Percentiles rank a stretch among this genome's conserved stretches.
Evolutionary conservation across 1,140 invertebrate species (phyloP).

Genomic region (Hylaeus volcanicus): DNA sequence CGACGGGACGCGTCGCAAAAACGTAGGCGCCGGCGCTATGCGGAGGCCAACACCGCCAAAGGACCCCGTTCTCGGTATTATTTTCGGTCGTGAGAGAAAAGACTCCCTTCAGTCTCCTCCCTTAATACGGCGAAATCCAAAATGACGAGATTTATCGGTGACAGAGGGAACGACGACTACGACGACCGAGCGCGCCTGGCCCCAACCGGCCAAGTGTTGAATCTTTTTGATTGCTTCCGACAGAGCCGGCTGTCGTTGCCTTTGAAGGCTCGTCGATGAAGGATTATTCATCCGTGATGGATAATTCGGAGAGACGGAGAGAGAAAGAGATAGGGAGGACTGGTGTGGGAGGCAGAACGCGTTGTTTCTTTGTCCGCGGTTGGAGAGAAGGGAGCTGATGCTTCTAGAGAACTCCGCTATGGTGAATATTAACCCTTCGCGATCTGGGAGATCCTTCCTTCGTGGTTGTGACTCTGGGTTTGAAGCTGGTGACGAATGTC

Average conservation of each 20-base stretch:
- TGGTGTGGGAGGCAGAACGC: background rate
- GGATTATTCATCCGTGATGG: conserved; percentile 50
- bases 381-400: background rate
- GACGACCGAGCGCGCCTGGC: conserved; percentile 6
- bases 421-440: conserved; percentile 18
- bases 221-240: conserved; percentile 57
- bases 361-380: conserved; percentile 38
- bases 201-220: conserved; percentile 41
- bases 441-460: background rate
- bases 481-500: too few relatives aligned
- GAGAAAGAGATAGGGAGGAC: too few relatives aligned
- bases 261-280: conserved; percentile 55
- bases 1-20: conserved; percentile 66
- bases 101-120: conserved; percentile 36
- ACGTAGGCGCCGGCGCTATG: conserved; percentile 72
- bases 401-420: conserved; percentile 17
- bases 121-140: conserved; percentile 67
- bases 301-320: conserved; percentile 26
- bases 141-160: conserved; percentile 56
- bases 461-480: too few relatives aligned
- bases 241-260: conserved; percentile 57
- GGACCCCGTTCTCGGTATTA: conserved; percentile 69
- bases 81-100: conserved; percentile 64
- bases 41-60: conserved; percentile 67
- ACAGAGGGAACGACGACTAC: conserved; percentile 21